phyloP scores from a whole-genome alignment of 2,888 invertebrate species.

The Drosophila mettleri region DNA sequence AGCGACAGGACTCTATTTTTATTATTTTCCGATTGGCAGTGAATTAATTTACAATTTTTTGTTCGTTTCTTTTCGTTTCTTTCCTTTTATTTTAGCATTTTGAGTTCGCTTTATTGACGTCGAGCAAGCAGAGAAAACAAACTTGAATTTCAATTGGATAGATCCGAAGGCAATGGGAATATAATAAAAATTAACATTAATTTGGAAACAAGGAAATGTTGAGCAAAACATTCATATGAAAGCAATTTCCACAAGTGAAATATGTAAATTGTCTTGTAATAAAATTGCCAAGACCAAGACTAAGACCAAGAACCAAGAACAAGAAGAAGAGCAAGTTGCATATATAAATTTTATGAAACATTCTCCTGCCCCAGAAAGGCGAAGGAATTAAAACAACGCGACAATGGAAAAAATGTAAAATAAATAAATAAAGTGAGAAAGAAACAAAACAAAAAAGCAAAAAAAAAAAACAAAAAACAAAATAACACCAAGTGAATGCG shows the following conservation, averaged over 20 bases:
- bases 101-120: conserved; percentile 35
- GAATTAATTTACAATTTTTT: conserved; percentile 66
- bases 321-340: conserved; percentile 55
- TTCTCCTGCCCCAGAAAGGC: conserved; percentile 46
- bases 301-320: conserved; percentile 6
- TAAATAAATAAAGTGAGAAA: conserved; percentile 67
- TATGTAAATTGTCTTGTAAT: conserved; percentile 83
- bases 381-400: conserved; percentile 55
- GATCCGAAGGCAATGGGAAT: conserved; percentile 55
- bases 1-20: conserved; percentile 58
- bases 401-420: conserved; percentile 63
- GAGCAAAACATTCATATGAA: conserved; percentile 63
- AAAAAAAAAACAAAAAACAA: conserved; percentile 38
- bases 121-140: conserved; percentile 27
- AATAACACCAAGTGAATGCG: conserved; percentile 55
- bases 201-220: conserved; percentile 42
- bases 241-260: conserved; percentile 78
- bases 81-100: conserved; percentile 42
- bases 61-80: conserved; percentile 34
- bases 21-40: conserved; percentile 78
- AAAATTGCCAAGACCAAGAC: conserved; percentile 67
- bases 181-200: conserved; percentile 82
- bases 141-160: conserved; percentile 70
- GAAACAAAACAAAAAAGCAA: conserved; percentile 28
- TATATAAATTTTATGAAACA: conserved; percentile 82